Percentiles rank a stretch among this genome's conserved stretches.
Evolutionary conservation across 2,797 vertebrate species (phyloP).

Genomic region (Phylloscopus collybita): DNA sequence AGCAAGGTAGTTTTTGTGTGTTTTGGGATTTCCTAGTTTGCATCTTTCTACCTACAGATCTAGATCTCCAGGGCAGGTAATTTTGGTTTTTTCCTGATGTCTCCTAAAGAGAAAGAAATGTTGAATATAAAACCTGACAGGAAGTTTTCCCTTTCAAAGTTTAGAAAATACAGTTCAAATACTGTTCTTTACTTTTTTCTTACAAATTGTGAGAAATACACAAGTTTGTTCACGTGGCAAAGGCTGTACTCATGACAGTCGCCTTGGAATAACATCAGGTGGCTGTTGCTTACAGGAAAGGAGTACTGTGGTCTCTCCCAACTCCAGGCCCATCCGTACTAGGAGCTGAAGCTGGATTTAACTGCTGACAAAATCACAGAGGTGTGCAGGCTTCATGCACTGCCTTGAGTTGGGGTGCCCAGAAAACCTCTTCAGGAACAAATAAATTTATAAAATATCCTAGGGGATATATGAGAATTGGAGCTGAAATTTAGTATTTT

Average conservation of each 20-base stretch:
- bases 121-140: background rate
- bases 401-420: background rate
- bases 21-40: slow-evolving; percentile 59
- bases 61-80: slow-evolving; percentile 6
- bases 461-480: background rate
- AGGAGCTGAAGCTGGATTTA: background rate
- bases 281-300: background rate
- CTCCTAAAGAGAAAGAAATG: background rate
- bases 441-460: background rate
- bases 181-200: background rate
- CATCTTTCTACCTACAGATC: slow-evolving; percentile 35
- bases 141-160: background rate
- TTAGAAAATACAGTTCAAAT: slow-evolving; percentile 2
- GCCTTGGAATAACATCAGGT: background rate
- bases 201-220: slow-evolving; percentile 1
- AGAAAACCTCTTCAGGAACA: slow-evolving; percentile 4
- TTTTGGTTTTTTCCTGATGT: background rate
- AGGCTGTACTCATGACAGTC: background rate
- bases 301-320: background rate
- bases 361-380: background rate
- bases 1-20: slow-evolving; percentile 47
- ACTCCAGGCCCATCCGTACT: background rate
- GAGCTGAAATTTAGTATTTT: slow-evolving; percentile 44
- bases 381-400: background rate
- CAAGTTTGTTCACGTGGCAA: background rate